Evolutionary conservation across 2,113 vertebrate genomes (phyloP).

Genomic region (Thinocorus orbignyianus): DNA sequence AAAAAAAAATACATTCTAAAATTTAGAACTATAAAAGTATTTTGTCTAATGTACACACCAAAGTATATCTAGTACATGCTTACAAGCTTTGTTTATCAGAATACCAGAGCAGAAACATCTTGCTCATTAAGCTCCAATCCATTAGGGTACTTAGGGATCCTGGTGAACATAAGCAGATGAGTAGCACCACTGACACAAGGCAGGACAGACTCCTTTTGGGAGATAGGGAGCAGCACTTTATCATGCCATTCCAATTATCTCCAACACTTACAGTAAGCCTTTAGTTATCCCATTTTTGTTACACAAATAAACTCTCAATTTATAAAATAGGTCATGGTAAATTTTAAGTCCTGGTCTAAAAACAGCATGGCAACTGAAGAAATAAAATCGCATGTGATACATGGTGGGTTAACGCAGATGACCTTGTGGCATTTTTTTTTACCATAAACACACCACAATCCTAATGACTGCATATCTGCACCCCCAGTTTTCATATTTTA

Average conservation of each 20-base stretch:
- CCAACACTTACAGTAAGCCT: not conserved
- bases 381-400: not conserved
- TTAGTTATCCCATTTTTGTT: slow-evolving; percentile 12
- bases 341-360: slow-evolving; percentile 1
- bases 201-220: not conserved
- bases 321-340: slow-evolving; percentile 29
- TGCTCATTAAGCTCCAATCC: not conserved
- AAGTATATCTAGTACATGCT: not conserved
- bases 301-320: slow-evolving; percentile 34
- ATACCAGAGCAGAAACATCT: not conserved
- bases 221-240: not conserved
- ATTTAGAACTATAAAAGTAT: not conserved
- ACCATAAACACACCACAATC: not conserved
- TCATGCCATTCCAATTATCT: slow-evolving; percentile 10
- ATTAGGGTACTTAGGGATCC: not conserved
- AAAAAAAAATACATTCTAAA: not conserved
- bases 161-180: not conserved
- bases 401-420: not conserved
- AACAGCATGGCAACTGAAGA: not conserved
- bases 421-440: not conserved
- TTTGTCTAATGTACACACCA: not conserved
- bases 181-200: not conserved
- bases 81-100: not conserved
- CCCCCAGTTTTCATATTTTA: not conserved
- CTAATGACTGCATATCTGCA: not conserved